Evolutionary conservation across 2,113 vertebrate genomes (phyloP).

Genomic region (Gymnorhina tibicen): DNA sequence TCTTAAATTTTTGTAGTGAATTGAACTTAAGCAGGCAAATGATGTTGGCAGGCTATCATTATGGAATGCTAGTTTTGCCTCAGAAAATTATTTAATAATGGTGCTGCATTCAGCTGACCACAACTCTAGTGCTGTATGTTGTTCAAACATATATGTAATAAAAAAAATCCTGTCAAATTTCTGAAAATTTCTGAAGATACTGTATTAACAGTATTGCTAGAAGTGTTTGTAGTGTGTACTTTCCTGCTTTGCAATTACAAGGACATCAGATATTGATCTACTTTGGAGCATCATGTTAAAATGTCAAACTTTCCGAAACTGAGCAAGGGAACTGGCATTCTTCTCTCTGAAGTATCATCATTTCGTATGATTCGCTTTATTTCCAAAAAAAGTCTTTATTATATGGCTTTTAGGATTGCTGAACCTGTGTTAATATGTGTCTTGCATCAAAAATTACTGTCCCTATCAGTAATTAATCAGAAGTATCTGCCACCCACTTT

Average conservation of each 20-base stretch:
- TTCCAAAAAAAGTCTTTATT: background rate
- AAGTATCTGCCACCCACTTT: background rate
- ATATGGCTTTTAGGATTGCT: background rate
- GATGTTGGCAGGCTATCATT: background rate
- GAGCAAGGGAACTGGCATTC: background rate
- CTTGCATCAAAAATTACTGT: background rate
- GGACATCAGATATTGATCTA: background rate
- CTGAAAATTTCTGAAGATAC: background rate
- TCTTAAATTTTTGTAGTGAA: background rate
- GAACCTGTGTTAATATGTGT: background rate
- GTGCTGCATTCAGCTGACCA: background rate
- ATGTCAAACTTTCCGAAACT: background rate
- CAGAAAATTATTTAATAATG: background rate
- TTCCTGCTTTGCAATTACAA: background rate
- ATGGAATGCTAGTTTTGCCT: background rate
- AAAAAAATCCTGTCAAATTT: background rate
- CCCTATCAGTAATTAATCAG: background rate
- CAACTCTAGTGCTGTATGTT: background rate
- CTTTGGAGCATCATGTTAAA: background rate
- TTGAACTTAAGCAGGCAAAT: background rate
- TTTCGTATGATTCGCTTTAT: background rate
- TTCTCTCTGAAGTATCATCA: background rate
- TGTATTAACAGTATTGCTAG: background rate
- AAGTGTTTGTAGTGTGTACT: background rate
- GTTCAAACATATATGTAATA: background rate